Base-by-base conservation (phyloP, 1,140 invertebrate species). In the Lepidurus packardi region DNA sequence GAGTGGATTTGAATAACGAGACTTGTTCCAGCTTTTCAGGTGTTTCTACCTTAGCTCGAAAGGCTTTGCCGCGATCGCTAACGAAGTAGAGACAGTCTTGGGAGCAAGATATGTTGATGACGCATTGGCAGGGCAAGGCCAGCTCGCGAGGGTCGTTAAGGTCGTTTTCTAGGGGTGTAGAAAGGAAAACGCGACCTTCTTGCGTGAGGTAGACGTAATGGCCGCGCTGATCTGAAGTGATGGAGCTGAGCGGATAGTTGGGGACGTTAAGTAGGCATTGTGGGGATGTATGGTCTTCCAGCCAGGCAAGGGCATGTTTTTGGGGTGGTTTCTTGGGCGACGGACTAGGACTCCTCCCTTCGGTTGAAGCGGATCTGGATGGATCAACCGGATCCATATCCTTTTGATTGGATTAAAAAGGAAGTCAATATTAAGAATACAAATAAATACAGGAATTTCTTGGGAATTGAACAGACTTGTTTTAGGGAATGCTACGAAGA, bases 181-280 rank as follows among this genome's bases (percentile, higher is more conserved):
- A 75, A 42, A 78, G 11, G 78, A 75, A 78, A 25, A 78, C 78
- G 1, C 73, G 42, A 41, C 78, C 78, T 44, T 78, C 78, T 74
- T 78, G 41, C 7, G 78, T 78, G 13, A 78, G 73, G 25, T 42
- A 78, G 78, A 78, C 75, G 42, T 44, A 73, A 43, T 44, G 42
- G 11, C 78, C 78, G n/a, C 24, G 41, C 11, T 25, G 45, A 45
- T 44, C 45, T 1, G n/a, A 78, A 1, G 47, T 24, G 9, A 75
- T 25, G 73, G 78, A 24, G 11, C 43, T 74, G 24, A 78, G 43
- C 7, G 73, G 41, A 34, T 78, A 73, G 24, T 75, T 73, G 2
- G 73, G 73, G 11, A 74, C 65, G 8, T 65, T 65, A 13, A 65
- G 53, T 7, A 78, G 11, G 41, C 47, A 42, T 16, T 43, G 11